Evolutionary conservation across 2,797 vertebrate genomes (phyloP), one percentile per base, ranked within the genome.

Genomic region (Apogon talboti): DNA sequence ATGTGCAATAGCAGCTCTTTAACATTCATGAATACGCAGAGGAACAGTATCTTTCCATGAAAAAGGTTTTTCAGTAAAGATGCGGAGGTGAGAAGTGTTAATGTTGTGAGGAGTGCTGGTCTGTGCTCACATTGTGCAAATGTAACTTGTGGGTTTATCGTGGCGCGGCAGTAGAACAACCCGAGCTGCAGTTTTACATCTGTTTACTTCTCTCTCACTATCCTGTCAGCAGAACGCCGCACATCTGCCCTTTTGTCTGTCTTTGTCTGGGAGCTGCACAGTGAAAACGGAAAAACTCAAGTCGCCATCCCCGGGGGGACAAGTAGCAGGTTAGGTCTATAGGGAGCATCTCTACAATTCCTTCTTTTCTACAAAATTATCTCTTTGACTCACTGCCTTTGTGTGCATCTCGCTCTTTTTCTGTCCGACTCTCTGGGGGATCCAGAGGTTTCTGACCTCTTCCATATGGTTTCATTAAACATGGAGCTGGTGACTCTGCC

Each of bases 21-120:
- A 28, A 46, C 38, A 66, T 54, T 8, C 41, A 71, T 62, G 52
- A 48, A 46, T 30, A 10, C 15, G 9, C 3, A 28, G 35, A 28
- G 40, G 58, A 18, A 15, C 14, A 14, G 11, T 7, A 5, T n/a
- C 6, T 47, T 54, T 18, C 47, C 43, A 46, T 16, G n/a, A 16
- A 7, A 45, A 30, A 1, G 0, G 9, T 13, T 46, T 47, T 33
- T 2, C 28, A n/a, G 57, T 37, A 28, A 43, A 52, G 1, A 21
- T 7, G 30, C 5, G 24, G 6, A 8, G 4, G 14, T 60, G 21
- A 49, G 45, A 42, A 18, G 56, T 40, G 28, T 21, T 40, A 46
- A 47, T 28, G n/a, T 46, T 42, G 18, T 52, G 19, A 15, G 41
- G 28, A 3, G 45, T 18, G 11, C 13, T 45, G 10, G 8, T 45